phyloP scores from a whole-genome alignment of 2,888 invertebrate species.

The Tupiocoris notatus region DNA sequence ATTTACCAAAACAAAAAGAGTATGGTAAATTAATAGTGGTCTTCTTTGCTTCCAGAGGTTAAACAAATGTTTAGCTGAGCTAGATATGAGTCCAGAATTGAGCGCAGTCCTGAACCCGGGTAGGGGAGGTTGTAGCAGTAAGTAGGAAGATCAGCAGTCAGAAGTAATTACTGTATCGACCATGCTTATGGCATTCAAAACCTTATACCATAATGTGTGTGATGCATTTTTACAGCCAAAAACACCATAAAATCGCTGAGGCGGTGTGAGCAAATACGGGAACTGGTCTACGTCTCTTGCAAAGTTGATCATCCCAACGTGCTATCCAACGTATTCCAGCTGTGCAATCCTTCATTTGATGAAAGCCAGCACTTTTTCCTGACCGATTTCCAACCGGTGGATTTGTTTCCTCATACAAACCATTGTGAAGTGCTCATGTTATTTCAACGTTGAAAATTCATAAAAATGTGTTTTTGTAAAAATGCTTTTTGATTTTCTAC shows the following conservation, averaged over 20 bases:
- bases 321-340: constrained; percentile 77
- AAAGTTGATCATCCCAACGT: constrained; percentile 74
- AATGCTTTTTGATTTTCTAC: no score
- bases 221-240: constrained; percentile 49
- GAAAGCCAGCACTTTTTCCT: constrained; percentile 72
- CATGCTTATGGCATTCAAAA: no score
- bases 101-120: constrained; percentile 96
- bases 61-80: not conserved
- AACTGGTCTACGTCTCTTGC: constrained; percentile 89
- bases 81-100: constrained; percentile 56
- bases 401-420: constrained; percentile 93
- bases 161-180: no score
- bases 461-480: not conserved
- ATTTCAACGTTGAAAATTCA: constrained; percentile 59
- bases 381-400: constrained; percentile 79
- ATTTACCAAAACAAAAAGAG: no score
- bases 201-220: no score
- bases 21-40: no score
- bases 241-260: constrained; percentile 64
- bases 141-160: no score
- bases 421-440: constrained; percentile 87
- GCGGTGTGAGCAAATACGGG: constrained; percentile 68
- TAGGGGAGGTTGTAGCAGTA: constrained; percentile 88
- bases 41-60: not conserved
- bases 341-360: constrained; percentile 77